phyloP scores from a whole-genome alignment of 1,140 invertebrate species.

The Solen grandis region DNA sequence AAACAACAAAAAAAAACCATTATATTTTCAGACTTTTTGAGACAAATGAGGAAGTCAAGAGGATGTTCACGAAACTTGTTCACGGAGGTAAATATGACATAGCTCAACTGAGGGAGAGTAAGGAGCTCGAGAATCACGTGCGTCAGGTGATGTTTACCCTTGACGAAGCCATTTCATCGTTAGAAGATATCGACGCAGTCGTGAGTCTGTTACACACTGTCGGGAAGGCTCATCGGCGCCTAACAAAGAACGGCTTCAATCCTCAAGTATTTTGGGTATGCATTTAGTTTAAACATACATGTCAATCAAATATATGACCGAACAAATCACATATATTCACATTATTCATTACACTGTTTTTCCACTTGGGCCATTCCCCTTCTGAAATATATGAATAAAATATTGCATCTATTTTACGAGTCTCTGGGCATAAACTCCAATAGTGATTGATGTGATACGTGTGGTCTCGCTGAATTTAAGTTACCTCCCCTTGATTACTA shows the following conservation, averaged over 20 bases:
- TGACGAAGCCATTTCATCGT: slow-evolving; percentile 89
- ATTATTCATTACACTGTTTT: no score
- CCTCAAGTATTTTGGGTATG: slow-evolving; percentile 58
- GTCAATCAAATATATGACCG: no score
- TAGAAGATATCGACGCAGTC: slow-evolving; percentile 92
- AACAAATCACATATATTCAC: no score
- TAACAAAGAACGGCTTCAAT: slow-evolving; percentile 50
- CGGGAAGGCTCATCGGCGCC: slow-evolving; percentile 87
- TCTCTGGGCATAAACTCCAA: no score
- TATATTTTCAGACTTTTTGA: slow-evolving; percentile 89
- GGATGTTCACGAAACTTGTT: slow-evolving; percentile 90
- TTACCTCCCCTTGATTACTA: no score
- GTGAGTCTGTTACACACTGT: slow-evolving; percentile 90
- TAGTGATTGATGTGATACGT: no score
- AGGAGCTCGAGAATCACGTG: slow-evolving; percentile 92
- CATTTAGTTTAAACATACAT: no score
- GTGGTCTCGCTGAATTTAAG: no score
- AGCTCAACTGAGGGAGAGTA: slow-evolving; percentile 89
- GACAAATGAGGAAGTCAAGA: slow-evolving; percentile 89
- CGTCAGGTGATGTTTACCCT: slow-evolving; percentile 93
- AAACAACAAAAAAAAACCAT: no score
- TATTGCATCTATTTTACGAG: no score
- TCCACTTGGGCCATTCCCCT: no score
- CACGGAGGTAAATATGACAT: slow-evolving; percentile 87
- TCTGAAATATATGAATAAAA: no score